Conservation (phyloP, 2,113 vertebrate genomes). For the Deroptyus accipitrinus region DNA sequence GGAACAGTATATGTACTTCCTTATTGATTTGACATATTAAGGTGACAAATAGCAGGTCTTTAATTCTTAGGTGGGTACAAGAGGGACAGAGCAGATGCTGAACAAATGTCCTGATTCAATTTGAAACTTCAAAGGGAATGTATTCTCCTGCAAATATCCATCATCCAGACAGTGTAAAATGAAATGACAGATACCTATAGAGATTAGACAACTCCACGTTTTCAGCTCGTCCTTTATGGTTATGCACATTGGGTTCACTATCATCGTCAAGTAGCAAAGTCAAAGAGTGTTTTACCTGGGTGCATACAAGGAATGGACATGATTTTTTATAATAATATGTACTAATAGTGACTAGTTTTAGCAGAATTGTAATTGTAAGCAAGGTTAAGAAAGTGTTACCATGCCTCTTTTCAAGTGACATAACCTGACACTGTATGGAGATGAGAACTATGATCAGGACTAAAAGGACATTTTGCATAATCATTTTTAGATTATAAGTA, state of each 20-base stretch:
- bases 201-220: not conserved
- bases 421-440: not conserved
- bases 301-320: not conserved
- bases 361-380: not conserved
- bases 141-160: not conserved
- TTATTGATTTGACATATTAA: conserved; percentile 50
- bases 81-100: not conserved
- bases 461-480: not conserved
- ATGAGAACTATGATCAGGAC: not conserved
- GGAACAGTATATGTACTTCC: not conserved
- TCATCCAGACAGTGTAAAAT: conserved; percentile 21
- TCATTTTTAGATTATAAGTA: not conserved
- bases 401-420: not conserved
- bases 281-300: conserved; percentile 13
- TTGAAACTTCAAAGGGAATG: conserved; percentile 21
- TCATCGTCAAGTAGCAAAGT: conserved; percentile 3
- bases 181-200: conserved; percentile 9
- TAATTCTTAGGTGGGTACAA: not conserved
- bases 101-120: conserved; percentile 28
- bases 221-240: not conserved
- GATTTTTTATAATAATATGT: conserved; percentile 44
- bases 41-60: conserved; percentile 32
- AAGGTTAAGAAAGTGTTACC: not conserved
- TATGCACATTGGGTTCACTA: not conserved
- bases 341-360: conserved; percentile 53